phyloP scores from a whole-genome alignment of 2,113 vertebrate genomes.

The Chroicocephalus ridibundus region DNA sequence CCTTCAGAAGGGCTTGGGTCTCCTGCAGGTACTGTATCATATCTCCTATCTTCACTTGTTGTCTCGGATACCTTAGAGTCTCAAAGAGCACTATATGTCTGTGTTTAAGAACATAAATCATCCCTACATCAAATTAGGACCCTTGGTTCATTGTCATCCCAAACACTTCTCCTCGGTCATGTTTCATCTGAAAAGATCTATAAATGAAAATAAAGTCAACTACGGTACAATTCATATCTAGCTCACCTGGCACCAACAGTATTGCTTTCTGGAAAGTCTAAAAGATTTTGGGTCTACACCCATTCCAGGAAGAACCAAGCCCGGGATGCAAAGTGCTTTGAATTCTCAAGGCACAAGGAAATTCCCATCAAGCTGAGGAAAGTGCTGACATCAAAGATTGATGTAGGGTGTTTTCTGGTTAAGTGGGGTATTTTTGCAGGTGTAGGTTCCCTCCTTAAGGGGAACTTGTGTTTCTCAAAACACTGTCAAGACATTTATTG shows the following conservation, averaged over 20 bases:
- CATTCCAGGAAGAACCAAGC: slow-evolving; percentile 5
- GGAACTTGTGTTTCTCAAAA: slow-evolving; percentile 2
- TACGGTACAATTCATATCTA: not conserved
- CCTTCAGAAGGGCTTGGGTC: not conserved
- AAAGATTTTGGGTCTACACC: not conserved
- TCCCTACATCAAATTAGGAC: not conserved
- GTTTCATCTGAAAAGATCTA: not conserved
- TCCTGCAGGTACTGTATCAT: not conserved
- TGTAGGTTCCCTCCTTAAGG: slow-evolving; percentile 16
- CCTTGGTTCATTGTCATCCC: not conserved
- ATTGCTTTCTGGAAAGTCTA: not conserved
- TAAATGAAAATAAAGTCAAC: not conserved
- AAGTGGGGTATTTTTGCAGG: slow-evolving; percentile 34
- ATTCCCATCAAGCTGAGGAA: slow-evolving; percentile 22
- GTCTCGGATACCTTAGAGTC: not conserved
- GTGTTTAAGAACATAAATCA: not conserved
- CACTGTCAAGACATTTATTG: not conserved
- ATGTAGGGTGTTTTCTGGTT: slow-evolving; percentile 1
- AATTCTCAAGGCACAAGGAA: not conserved
- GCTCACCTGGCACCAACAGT: not conserved
- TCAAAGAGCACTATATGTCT: not conserved
- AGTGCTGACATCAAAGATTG: not conserved
- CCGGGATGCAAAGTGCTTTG: not conserved
- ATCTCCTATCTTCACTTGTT: not conserved
- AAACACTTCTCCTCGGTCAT: not conserved